Conservation (phyloP, 2,888 invertebrate species). For the Argyra leucocephala region DNA sequence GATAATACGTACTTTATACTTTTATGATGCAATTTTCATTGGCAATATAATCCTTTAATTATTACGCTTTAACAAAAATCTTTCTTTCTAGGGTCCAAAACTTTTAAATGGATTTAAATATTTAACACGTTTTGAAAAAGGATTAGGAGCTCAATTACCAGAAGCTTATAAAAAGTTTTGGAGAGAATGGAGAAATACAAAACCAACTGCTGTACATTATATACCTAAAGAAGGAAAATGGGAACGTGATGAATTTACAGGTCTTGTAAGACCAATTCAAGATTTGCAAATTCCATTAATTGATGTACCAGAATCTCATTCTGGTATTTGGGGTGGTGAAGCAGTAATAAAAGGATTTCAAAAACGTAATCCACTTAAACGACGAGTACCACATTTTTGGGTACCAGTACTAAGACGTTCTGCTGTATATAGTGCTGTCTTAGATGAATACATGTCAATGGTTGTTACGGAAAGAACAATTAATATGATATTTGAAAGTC, state of each 20-base stretch:
- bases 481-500: conserved; percentile 73
- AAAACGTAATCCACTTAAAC: conserved; percentile 50
- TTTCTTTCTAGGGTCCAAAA: conserved; percentile 38
- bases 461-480: conserved; percentile 77
- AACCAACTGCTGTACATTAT: conserved; percentile 57
- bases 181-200: conserved; percentile 67
- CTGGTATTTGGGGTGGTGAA: conserved; percentile 96
- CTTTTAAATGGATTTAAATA: conserved; percentile 45
- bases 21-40: neutral
- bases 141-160: conserved; percentile 61
- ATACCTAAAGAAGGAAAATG: conserved; percentile 64
- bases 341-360: conserved; percentile 80
- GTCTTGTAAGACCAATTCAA: conserved; percentile 62
- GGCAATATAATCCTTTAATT: neutral
- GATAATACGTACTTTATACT: too few relatives aligned
- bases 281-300: conserved; percentile 66
- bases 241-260: conserved; percentile 62
- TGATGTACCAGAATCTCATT: conserved; percentile 67
- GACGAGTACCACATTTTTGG: conserved; percentile 78
- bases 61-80: too few relatives aligned
- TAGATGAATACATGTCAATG: conserved; percentile 73
- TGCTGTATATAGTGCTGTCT: conserved; percentile 81
- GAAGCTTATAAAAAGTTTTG: conserved; percentile 78
- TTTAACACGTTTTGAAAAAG: conserved; percentile 52
- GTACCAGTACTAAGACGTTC: conserved; percentile 69